These are phyloP conservation scores for Brachynemurus nebulosus DNA, from an alignment of 2,888 invertebrate genomes.

Conservation along the genomic window DNA sequence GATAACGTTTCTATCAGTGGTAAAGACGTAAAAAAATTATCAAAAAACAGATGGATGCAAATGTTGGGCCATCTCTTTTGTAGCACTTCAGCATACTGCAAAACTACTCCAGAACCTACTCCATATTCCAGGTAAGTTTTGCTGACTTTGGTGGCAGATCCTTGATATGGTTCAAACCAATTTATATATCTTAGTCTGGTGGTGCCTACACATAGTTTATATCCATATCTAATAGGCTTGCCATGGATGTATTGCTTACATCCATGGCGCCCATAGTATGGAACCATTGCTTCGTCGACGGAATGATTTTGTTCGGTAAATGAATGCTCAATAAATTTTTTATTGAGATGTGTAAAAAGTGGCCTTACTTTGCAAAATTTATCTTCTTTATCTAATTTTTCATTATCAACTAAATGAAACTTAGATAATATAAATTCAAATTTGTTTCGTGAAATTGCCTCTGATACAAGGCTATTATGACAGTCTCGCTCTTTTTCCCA, in stretches of 20 bases:
- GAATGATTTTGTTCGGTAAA: conserved; percentile 21
- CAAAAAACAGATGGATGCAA: background rate
- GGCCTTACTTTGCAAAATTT: conserved; percentile 23
- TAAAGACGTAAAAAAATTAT: background rate
- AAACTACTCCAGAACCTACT: conserved; percentile 3
- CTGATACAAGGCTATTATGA: conserved; percentile 19
- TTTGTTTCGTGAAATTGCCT: conserved; percentile 21
- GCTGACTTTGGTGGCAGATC: conserved; percentile 2
- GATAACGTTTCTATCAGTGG: background rate
- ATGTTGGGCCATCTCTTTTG: background rate
- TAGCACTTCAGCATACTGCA: conserved; percentile 1
- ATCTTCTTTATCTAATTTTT: conserved; percentile 19
- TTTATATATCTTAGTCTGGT: conserved; percentile 3
- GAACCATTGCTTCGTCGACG: conserved; percentile 26
- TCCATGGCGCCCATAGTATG: conserved; percentile 21
- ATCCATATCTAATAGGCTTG: conserved; percentile 3
- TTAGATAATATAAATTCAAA: conserved; percentile 22
- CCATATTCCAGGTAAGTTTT: conserved; percentile 3
- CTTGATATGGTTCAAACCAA: conserved; percentile 6
- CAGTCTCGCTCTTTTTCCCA: conserved; percentile 21
- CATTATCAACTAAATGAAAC: conserved; percentile 22
- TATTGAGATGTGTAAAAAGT: conserved; percentile 19
- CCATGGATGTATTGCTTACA: conserved; percentile 4
- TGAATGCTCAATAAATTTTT: conserved; percentile 19
- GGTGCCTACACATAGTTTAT: conserved; percentile 2